A percentile compares a stretch with the other conserved stretches of the same genome.
Conservation (phyloP, 1,140 invertebrate species). For the Drosophila orosa region DNA sequence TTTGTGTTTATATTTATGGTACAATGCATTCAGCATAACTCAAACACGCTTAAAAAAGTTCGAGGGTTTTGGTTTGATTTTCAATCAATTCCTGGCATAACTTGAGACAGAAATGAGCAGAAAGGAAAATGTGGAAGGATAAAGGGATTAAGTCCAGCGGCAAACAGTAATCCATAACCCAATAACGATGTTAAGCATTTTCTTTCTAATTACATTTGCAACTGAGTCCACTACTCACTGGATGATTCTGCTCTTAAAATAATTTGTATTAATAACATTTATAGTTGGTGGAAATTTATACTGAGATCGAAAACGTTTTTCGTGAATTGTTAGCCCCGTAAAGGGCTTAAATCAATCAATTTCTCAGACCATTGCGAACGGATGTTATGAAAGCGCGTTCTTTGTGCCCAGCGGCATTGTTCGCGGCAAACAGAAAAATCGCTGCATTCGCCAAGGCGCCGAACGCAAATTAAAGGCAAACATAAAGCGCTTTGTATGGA, state of each 20-base stretch:
- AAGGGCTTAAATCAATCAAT: slow-evolving; percentile 25
- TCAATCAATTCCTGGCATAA: slow-evolving; percentile 59
- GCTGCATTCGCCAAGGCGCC: slow-evolving; percentile 61
- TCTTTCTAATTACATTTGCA: neutral
- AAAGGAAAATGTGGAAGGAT: slow-evolving; percentile 5
- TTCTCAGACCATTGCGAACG: slow-evolving; percentile 20
- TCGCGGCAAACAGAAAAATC: slow-evolving; percentile 57
- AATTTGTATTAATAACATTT: too few relatives aligned
- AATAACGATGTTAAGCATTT: neutral
- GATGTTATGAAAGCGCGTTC: slow-evolving; percentile 23
- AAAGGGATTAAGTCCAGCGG: neutral
- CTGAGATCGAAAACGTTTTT: neutral
- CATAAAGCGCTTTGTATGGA: slow-evolving; percentile 47
- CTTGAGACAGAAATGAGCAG: slow-evolving; percentile 3
- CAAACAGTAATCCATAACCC: slow-evolving; percentile 1
- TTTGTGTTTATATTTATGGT: slow-evolving; percentile 73
- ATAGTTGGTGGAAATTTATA: neutral
- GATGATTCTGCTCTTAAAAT: neutral
- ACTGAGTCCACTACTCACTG: neutral
- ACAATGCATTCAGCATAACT: slow-evolving; percentile 77
- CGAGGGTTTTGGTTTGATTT: slow-evolving; percentile 74
- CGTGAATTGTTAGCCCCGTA: neutral
- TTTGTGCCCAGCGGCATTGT: slow-evolving; percentile 35
- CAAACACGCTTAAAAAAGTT: slow-evolving; percentile 75
- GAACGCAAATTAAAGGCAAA: slow-evolving; percentile 79